Percentiles rank a stretch among this genome's conserved stretches.
Evolutionary conservation across 2,797 vertebrate genomes (phyloP).

Genomic region (Cheracebus regulus): DNA sequence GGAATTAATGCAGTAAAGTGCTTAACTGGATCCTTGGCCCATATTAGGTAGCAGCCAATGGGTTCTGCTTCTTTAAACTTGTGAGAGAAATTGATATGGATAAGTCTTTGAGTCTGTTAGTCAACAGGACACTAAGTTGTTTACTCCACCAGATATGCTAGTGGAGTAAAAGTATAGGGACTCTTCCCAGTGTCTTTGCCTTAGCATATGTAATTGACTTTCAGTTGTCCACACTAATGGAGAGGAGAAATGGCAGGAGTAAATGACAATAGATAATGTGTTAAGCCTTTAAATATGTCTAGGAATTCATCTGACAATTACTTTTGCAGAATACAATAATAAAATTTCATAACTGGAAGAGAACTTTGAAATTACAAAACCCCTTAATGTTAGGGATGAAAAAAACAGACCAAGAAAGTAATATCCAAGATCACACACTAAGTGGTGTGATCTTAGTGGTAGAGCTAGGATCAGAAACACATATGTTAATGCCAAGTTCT

Average conservation of each 20-base stretch:
- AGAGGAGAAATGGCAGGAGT: not conserved
- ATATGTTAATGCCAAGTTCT: not conserved
- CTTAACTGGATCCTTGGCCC: not conserved
- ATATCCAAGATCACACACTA: not conserved
- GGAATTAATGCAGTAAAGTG: not conserved
- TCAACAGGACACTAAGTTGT: not conserved
- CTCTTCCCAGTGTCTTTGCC: not conserved
- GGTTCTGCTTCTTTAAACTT: not conserved
- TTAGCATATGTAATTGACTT: not conserved
- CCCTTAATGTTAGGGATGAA: constrained; percentile 10
- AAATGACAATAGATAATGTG: not conserved
- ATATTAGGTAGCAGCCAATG: not conserved
- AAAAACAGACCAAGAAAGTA: constrained; percentile 28
- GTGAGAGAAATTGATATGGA: not conserved
- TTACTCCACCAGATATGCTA: not conserved
- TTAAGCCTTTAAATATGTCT: constrained; percentile 25
- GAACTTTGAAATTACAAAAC: constrained; percentile 46
- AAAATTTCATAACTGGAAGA: constrained; percentile 52
- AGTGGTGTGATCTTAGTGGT: not conserved
- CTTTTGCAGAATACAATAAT: not conserved
- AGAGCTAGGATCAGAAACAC: not conserved
- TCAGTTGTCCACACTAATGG: not conserved
- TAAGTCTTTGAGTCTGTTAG: not conserved
- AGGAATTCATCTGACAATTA: constrained; percentile 40
- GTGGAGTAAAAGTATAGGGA: not conserved